These are phyloP conservation scores for Triplophysa tibetana DNA, from an alignment of 2,113 vertebrate genomes.

Conservation along the genomic window DNA sequence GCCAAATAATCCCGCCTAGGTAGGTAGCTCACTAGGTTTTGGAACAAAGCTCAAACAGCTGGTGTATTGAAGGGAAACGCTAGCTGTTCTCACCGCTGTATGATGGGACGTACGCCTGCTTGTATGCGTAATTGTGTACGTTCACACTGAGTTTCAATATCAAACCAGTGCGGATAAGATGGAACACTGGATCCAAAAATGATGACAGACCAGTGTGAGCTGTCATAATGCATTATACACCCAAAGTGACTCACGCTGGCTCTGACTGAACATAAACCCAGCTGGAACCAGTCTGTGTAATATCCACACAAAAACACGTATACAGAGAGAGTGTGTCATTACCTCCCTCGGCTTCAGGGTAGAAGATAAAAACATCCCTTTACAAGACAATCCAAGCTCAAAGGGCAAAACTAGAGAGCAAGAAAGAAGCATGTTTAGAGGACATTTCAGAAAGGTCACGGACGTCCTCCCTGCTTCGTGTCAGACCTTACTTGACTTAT, in stretches of 20 bases:
- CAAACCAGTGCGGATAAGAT: slow-evolving; percentile 4
- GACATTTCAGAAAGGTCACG: slow-evolving; percentile 41
- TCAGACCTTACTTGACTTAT: slow-evolving; percentile 16
- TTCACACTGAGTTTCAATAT: slow-evolving; percentile 4
- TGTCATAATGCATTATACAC: slow-evolving; percentile 16
- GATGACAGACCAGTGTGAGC: slow-evolving; percentile 6
- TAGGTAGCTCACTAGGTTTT: background rate
- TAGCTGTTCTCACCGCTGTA: background rate
- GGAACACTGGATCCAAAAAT: slow-evolving; percentile 1
- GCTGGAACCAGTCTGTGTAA: background rate
- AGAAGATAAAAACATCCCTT: slow-evolving; percentile 1
- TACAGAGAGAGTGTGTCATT: background rate
- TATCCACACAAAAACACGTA: slow-evolving; percentile 1
- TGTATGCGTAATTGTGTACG: background rate
- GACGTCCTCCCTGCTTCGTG: background rate
- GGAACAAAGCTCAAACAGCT: slow-evolving; percentile 7
- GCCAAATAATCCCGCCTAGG: background rate
- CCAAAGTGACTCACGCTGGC: slow-evolving; percentile 1
- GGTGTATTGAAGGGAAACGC: background rate
- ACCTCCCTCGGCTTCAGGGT: background rate
- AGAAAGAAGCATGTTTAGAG: slow-evolving; percentile 9
- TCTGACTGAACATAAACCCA: background rate
- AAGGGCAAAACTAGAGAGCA: slow-evolving; percentile 1
- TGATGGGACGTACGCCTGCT: background rate
- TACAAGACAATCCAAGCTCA: slow-evolving; percentile 22